Evolutionary conservation across 2,797 vertebrate species (phyloP).

Genomic region (Girardinus metallicus): DNA sequence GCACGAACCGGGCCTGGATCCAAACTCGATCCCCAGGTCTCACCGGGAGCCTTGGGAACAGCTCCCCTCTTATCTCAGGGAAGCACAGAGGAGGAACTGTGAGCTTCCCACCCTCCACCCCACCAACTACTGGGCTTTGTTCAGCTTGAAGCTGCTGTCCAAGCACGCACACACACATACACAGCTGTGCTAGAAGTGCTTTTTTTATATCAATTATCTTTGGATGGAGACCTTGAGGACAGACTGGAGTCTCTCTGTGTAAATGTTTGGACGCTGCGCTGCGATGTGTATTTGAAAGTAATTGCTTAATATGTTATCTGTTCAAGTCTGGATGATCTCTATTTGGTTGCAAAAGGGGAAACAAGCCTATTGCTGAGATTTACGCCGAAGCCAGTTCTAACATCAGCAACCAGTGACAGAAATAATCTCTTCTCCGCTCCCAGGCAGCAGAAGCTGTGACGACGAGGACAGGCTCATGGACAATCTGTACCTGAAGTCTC

Average conservation of each 20-base stretch:
- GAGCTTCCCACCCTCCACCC: slow-evolving; percentile 68
- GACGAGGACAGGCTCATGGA: slow-evolving; percentile 88
- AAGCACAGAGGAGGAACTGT: slow-evolving; percentile 80
- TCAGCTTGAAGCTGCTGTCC: slow-evolving; percentile 33
- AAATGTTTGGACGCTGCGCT: slow-evolving; percentile 33
- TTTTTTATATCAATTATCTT: slow-evolving; percentile 24
- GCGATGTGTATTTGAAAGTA: slow-evolving; percentile 9
- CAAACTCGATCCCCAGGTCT: slow-evolving; percentile 64
- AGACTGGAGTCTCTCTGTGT: slow-evolving; percentile 26
- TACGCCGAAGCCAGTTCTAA: not conserved
- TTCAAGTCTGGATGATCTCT: not conserved
- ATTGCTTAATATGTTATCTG: slow-evolving; percentile 14
- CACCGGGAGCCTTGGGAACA: slow-evolving; percentile 69
- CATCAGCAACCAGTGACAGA: not conserved
- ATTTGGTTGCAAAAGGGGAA: not conserved
- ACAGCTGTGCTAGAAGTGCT: slow-evolving; percentile 21
- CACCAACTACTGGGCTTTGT: slow-evolving; percentile 69
- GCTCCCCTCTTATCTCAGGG: slow-evolving; percentile 77
- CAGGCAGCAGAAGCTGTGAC: slow-evolving; percentile 74
- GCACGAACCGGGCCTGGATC: slow-evolving; percentile 59
- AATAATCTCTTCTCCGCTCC: slow-evolving; percentile 1
- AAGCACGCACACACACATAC: slow-evolving; percentile 18
- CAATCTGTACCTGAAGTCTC: slow-evolving; percentile 93
- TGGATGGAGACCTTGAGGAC: slow-evolving; percentile 7
- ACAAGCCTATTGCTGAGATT: not conserved